Base-by-base conservation (phyloP, 2,113 vertebrate genomes). In the Gnathonemus longibarbis region DNA sequence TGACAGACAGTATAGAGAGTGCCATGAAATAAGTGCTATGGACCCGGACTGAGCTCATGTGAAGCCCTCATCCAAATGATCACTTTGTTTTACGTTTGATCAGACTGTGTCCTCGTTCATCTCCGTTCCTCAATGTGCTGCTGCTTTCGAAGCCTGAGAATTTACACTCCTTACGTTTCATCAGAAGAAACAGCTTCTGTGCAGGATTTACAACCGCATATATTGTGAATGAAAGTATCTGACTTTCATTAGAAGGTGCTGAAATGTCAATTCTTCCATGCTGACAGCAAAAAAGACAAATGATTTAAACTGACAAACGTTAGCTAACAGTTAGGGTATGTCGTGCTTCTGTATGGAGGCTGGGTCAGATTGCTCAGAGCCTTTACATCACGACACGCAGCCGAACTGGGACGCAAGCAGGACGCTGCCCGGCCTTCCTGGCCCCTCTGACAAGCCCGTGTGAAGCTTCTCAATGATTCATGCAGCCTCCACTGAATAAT, bases 391-490 rank as follows among this genome's bases (percentile, higher is more conserved):
- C 9, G 17, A 24, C n/a, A 9, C 8, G 0, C 62, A 31, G 27
- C n/a, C 11, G 31, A 80, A 48, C 45, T 27, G 17, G 46, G 31
- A 89, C 2, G 89, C 35, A 11, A 9, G 39, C 19, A 15, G 6
- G 3, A 46, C 3, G 39, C 42, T 5, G 53, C 1, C 10, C 49
- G 91, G 84, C 93, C 89, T 92, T 90, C 90, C 92, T 94, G 48
- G 45, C 93, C 89, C 93, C 89, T 91, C 88, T 90, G 87, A 88
- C 9, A 50, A 93, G 94, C 91, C 91, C 91, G 56, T 92, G 92
- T 92, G 90, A 90, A 92, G 93, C 92, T 89, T 66, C 45, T 96
- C 93, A 95, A 95, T 96, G 93, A 96, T 96, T 95, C 91, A 96
- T 93, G 31, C 13, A 27, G 15, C 39, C n/a, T 17, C 84, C 91